Evolutionary conservation across 2,888 invertebrate genomes (phyloP), one percentile per base, ranked within the genome.

Genomic region (Ophion slaviceki): DNA sequence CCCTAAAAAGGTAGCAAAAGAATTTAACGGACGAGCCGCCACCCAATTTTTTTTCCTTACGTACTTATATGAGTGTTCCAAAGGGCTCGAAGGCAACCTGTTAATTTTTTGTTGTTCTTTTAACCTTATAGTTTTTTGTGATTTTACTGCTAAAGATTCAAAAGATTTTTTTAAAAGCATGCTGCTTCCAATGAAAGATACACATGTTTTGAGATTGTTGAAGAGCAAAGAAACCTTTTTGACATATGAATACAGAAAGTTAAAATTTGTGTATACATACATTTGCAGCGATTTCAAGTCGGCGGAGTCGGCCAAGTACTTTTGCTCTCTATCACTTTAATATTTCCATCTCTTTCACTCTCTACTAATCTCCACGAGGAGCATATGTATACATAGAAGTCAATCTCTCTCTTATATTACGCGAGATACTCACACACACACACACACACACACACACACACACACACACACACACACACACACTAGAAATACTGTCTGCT

Each of bases 321-420:
- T 53, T 57, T 32, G 11, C 62, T 47, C 17, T 28, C 47, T 67
- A 66, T 36, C 17, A 10, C 59, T 40, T 20, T 66, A 11, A 64
- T 64, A 47, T 32, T 32, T 47, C 8, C 20, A 20, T 8, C 24
- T 24, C n/a, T 28, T 36, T 45, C 20, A n/a, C 36, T 45, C 24
- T 78, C 10, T 32, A 32, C 45, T 62, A 32, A 79, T 84, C 83
- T 71, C 32, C 6, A 62, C 17, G 5, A 59, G 70, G 20, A 80
- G 66, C 72, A 59, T 66, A 72, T 80, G 66, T 59, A 70, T 45
- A 61, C 24, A 71, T 36, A 76, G 24, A 61, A 79, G 71, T 79
- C 79, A 80, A 75, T 53, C 77, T 57, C 71, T 70, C 66, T 57
- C 68, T 68, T 74, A 78, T 81, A 66, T 78, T 66, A 80, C 64